Evolutionary conservation across 1,140 invertebrate genomes (phyloP).

Genomic region (Aphis gossypii): DNA sequence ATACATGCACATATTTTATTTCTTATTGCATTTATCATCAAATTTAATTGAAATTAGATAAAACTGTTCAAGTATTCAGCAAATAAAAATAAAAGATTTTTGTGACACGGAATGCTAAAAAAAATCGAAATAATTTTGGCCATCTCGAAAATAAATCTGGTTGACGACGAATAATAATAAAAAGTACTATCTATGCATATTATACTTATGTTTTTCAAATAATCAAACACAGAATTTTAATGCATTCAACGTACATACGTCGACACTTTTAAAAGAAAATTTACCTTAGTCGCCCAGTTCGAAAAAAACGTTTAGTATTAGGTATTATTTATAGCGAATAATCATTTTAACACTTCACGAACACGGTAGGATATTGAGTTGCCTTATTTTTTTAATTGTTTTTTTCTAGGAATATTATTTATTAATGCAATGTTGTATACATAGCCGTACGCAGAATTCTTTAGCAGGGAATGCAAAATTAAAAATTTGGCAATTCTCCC

Average conservation of each 20-base stretch:
- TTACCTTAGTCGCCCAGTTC: too few relatives aligned
- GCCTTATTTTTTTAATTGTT: too few relatives aligned
- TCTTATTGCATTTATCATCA: not conserved
- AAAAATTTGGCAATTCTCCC: not conserved
- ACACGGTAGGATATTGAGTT: too few relatives aligned
- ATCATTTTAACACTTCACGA: too few relatives aligned
- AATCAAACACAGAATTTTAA: too few relatives aligned
- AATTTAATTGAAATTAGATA: not conserved
- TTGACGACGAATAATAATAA: not conserved
- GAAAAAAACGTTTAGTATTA: too few relatives aligned
- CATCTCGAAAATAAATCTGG: not conserved
- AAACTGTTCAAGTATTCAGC: not conserved
- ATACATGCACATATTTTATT: not conserved
- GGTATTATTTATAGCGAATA: too few relatives aligned
- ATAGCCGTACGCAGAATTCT: not conserved
- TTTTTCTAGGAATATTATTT: too few relatives aligned
- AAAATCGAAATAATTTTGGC: not conserved
- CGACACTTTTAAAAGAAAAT: too few relatives aligned
- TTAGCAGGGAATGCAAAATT: not conserved
- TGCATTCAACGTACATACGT: too few relatives aligned
- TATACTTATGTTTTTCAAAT: too few relatives aligned
- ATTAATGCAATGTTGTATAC: too few relatives aligned
- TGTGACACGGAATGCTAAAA: not conserved
- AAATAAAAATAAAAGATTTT: not conserved
- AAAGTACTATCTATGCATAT: not conserved